Base-by-base conservation (phyloP, 2,888 invertebrate species). In the Idaea aversata region DNA sequence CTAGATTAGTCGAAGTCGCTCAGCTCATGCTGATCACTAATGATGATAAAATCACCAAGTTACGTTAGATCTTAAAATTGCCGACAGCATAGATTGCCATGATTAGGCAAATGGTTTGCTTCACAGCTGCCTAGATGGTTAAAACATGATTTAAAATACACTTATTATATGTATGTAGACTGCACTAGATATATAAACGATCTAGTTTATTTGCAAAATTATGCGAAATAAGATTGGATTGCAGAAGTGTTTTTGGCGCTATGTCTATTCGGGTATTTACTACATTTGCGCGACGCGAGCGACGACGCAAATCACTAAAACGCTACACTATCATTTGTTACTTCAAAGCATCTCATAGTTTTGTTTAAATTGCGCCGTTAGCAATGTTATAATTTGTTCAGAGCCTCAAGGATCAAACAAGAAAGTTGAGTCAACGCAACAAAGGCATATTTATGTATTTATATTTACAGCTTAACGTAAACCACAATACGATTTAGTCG, bases 81-180 rank as follows among this genome's bases (percentile, higher is more conserved):
- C 82, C 79, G 77, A 76, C 82, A 80, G 78, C 76, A 64, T 74
- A 70, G 82, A 83, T 82, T 72, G 71, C 65, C 70, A 62, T 69
- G 82, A 83, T 81, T 79, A 78, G 69, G 61, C 65, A 73, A 72
- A 72, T 65, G 62, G 74, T 70, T 74, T 7, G 71, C 65, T 68
- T 68, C 65, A 64, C 72, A 68, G 66, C 59, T 63, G 62, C 60
- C 36, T 15, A 58, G 38, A 64, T 61, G 25, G 65, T 59, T 65
- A 67, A 67, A 69, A 68, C 70, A 69, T 69, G 47, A 47, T 47
- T 47, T 47, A 47, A 47, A 10, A 47, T 47, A 47, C 47, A 13
- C 13, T 34, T 57, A 57, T 63, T 63, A 63, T 63, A 58, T 59
- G 63, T 63, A 63, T 57, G 63, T 34, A 15, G 25, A 25, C 25